Base-by-base conservation (phyloP, 2,888 invertebrate species). In the Coremacera marginata region DNA sequence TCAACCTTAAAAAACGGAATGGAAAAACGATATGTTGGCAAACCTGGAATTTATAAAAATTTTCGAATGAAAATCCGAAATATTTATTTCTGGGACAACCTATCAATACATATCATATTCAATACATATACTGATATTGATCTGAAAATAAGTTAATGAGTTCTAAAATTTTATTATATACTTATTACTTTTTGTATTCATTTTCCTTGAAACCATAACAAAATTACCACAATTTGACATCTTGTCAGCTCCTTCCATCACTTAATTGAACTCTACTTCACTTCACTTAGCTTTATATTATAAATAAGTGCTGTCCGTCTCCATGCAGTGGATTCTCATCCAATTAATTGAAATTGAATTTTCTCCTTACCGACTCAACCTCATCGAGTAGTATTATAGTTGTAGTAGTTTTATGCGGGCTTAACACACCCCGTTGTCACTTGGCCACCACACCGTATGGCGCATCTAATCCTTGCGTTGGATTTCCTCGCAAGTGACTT, bases 271-370 rank as follows among this genome's bases (percentile, higher is more conserved):
- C 14, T 62, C 34, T 3, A 57, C n/a, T 25, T 60, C 37, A 11
- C 34, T 57, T 19, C 57, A 37, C 57, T 71, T 27, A 14, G 37
- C 25, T 60, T 31, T 25, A 60, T 25, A 62, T 72, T 60, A n/a
- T n/a, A n/a, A 44, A 44, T 44, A 37, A 31, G 27, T 55, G 52
- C 14, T 14, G 16, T 65, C 25, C 55, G 70, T 19, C 25, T 44
- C 22, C n/a, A n/a, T 8, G 31, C 25, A 37, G 19, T 60, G 72
- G 72, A 44, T 62, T 62, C 34, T 65, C 16, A 55, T 67, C 74
- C 74, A 74, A 67, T 74, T 74, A 74, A 74, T 67, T 65, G 74
- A 67, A 72, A 74, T 73, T 63, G 73, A 65, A 65, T 65, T 71
- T 57, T 34, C 44, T 22, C 0, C 19, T 60, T 55, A 34, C 57